phyloP scores from a whole-genome alignment of 2,888 invertebrate species.

The Oasisia sp. region DNA sequence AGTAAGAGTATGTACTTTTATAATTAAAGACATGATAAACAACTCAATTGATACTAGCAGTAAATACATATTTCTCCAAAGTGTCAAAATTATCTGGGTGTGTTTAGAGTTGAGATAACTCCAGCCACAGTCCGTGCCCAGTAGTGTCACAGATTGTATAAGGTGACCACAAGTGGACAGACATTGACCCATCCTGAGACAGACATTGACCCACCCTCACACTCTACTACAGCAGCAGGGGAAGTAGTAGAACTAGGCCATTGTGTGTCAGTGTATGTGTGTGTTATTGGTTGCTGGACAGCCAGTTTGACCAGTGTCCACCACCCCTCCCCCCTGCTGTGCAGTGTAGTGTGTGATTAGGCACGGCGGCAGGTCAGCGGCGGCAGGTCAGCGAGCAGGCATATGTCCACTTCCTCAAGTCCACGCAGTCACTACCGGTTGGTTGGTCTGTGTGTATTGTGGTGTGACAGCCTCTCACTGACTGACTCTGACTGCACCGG shows the following conservation, averaged over 20 bases:
- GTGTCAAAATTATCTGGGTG: neutral
- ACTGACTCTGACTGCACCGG: neutral
- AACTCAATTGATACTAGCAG: neutral
- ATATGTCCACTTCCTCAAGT: neutral
- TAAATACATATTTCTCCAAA: neutral
- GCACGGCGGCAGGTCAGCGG: neutral
- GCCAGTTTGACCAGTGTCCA: conserved; percentile 13
- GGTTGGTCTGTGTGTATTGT: neutral
- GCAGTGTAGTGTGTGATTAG: neutral
- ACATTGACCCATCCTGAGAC: neutral
- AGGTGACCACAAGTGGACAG: neutral
- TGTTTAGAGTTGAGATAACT: too few species aligned
- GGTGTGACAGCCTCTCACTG: neutral
- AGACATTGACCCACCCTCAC: neutral
- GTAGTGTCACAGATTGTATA: neutral
- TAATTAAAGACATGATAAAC: neutral
- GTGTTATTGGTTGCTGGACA: neutral
- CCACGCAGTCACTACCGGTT: neutral
- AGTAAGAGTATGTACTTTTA: neutral
- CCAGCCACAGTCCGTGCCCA: neutral
- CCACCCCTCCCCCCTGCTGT: neutral
- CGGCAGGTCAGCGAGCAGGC: neutral
- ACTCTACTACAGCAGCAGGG: neutral
- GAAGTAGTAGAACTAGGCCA: neutral
- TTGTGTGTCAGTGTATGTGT: neutral